Evolutionary conservation across 2,888 invertebrate genomes (phyloP), one percentile per base, ranked within the genome.

Genomic region (Aphrophora alni): DNA sequence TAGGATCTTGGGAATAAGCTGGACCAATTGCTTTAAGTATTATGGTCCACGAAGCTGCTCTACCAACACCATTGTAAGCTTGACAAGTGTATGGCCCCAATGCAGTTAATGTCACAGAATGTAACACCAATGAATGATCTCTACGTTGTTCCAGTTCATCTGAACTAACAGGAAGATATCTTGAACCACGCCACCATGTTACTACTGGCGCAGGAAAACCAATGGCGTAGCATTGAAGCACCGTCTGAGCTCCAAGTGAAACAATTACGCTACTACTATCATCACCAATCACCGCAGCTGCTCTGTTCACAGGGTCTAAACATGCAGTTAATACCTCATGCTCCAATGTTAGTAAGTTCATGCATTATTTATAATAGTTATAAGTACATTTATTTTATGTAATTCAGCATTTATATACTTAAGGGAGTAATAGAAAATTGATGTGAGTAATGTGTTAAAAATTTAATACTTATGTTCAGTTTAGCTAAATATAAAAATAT

Each of bases 41-140:
- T 8, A 95, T 91, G 17, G 93, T 91, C 93, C 95, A 94, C 73
- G 95, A 93, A 0, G 94, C 94, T 5, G 97, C 93, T 84, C 92
- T 92, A 14, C 93, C 94, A 10, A 92, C 87, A 1, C 95, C 96
- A 87, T 97, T 97, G 88, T 94, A 97, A 4, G 96, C 97, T 86
- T 95, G 94, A 87, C 98, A 98, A 7, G 94, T 94, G 89, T 98
- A 98, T 75, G 93, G 91, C 4, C 97, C 98, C 77, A 96, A 91
- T 86, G 94, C 94, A 7, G 92, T 91, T 25, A 93, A 86, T 44
- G 92, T 90, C 17, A 97, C 92, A 0, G 92, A 89, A 77, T 93
- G 90, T 86, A 98, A 95, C 82, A 93, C 90, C 72, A 98, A 90
- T 0, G 94, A 92, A 88, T 93, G 93, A 85, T 94, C 95, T 77